A percentile compares a stretch with the other conserved stretches of the same genome.
Evolutionary conservation across 2,113 vertebrate genomes (phyloP).

Genomic region (Brachypodius melanocephalos): DNA sequence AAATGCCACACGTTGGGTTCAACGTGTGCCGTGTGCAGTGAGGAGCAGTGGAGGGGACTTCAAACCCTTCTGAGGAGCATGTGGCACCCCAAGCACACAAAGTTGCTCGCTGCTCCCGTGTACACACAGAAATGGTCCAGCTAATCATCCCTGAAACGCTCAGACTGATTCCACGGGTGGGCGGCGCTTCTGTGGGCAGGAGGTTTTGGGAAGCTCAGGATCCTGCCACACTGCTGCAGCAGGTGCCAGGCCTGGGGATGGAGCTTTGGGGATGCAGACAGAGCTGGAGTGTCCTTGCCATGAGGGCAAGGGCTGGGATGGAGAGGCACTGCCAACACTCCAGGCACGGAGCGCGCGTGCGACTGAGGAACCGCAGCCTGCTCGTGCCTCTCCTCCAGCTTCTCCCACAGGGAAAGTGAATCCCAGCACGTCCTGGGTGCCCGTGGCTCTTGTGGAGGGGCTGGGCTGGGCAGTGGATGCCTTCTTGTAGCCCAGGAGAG

Average conservation of each 20-base stretch:
- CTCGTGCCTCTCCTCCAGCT: background rate
- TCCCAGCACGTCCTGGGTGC: background rate
- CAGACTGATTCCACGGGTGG: slow-evolving; percentile 7
- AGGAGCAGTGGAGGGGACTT: slow-evolving; percentile 18
- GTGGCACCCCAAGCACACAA: background rate
- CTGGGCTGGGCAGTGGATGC: background rate
- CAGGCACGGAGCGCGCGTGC: fast-evolving
- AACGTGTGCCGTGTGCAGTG: background rate
- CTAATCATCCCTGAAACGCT: background rate
- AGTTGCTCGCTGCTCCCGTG: background rate
- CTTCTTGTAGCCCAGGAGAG: background rate
- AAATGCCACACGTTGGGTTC: slow-evolving; percentile 24
- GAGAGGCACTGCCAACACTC: background rate
- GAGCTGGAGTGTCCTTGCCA: background rate
- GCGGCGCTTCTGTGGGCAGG: slow-evolving; percentile 6
- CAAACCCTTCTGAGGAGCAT: background rate
- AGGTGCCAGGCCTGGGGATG: slow-evolving; percentile 15
- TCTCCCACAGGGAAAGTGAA: background rate
- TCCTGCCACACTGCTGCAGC: background rate
- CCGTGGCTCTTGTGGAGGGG: background rate
- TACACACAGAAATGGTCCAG: background rate
- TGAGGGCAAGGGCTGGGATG: background rate
- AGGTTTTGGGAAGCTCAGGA: slow-evolving; percentile 16
- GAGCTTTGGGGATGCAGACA: background rate
- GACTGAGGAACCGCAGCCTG: background rate